Conservation (phyloP, 2,797 vertebrate species). For the Eupleurogrammus muticus region DNA sequence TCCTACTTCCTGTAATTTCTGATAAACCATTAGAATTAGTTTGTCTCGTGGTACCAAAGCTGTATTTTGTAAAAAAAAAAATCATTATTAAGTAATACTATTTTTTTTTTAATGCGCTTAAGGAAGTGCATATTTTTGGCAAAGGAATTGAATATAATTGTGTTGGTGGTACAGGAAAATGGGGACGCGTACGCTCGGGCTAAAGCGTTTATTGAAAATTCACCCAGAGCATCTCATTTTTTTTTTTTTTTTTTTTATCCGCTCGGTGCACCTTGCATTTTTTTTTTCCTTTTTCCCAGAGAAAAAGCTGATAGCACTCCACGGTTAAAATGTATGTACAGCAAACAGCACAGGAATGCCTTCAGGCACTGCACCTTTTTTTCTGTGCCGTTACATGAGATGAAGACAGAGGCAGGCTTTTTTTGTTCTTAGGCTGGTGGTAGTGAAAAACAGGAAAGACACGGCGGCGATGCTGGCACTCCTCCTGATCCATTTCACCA, state of each 20-base stretch:
- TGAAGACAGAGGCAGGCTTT: conserved; percentile 1
- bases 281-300: not conserved
- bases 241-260: conserved; percentile 45
- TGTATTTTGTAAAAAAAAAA: not conserved
- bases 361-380: conserved; percentile 10
- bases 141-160: not conserved
- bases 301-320: not conserved
- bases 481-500: not conserved
- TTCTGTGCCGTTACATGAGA: not conserved
- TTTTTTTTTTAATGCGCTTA: not conserved
- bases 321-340: conserved; percentile 39
- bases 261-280: conserved; percentile 20
- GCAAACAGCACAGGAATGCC: conserved; percentile 29
- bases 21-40: not conserved
- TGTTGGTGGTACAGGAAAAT: not conserved
- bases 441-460: conserved; percentile 12
- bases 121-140: not conserved
- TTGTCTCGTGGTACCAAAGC: not conserved
- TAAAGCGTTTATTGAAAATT: conserved; percentile 6
- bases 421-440: conserved; percentile 8
- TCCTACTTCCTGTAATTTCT: not conserved
- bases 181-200: not conserved
- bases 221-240: conserved; percentile 20
- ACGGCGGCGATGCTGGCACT: conserved; percentile 4
- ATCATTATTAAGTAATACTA: not conserved